Conservation (phyloP, 2,113 vertebrate species). For the Mormoops blainvillei region DNA sequence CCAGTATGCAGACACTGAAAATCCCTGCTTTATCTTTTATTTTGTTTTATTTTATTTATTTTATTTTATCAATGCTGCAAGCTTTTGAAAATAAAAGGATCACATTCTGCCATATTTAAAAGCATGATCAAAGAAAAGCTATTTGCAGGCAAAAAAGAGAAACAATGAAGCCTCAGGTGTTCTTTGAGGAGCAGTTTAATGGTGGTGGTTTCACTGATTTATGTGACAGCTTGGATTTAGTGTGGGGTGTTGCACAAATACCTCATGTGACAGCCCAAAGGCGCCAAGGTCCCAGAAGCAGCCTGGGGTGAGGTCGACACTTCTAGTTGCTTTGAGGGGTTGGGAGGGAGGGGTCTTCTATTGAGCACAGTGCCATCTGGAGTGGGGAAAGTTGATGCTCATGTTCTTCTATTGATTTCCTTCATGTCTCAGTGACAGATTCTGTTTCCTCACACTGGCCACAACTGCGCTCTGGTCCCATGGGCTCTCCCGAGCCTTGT, state of each 20-base stretch:
- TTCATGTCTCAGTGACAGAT: neutral
- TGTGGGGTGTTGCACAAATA: neutral
- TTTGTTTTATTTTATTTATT: neutral
- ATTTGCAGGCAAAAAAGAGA: neutral
- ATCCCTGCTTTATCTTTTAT: neutral
- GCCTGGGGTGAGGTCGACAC: neutral
- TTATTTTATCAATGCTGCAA: neutral
- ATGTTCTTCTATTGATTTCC: neutral
- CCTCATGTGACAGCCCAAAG: accelerated
- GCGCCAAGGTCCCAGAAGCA: neutral
- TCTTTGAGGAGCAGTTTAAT: neutral
- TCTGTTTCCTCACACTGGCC: neutral
- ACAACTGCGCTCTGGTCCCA: neutral
- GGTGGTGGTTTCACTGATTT: neutral
- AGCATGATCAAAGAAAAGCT: neutral
- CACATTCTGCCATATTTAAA: neutral
- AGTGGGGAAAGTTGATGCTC: neutral
- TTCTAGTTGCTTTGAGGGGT: neutral
- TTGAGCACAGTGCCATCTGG: neutral
- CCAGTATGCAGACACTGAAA: neutral
- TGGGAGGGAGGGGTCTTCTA: neutral
- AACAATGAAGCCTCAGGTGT: neutral
- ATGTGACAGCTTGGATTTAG: neutral
- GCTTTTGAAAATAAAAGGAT: neutral
- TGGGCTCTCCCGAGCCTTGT: neutral